Evolutionary conservation across 2,113 vertebrate genomes (phyloP), one percentile per base, ranked within the genome.

Genomic region (Tichodroma muraria): DNA sequence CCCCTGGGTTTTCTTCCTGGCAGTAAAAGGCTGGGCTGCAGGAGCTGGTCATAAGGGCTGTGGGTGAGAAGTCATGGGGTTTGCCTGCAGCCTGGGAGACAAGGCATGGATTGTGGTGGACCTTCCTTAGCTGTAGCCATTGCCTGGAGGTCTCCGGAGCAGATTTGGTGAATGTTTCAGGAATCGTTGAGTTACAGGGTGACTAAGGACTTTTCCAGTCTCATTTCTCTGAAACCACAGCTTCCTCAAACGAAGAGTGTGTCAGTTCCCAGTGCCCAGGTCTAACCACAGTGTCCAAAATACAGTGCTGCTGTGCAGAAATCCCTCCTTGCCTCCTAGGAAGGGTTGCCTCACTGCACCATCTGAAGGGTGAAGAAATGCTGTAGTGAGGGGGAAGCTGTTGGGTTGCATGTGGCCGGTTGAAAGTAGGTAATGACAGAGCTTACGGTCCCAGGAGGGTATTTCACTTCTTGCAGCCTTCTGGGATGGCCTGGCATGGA

Each of bases 221-320:
- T 90, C 35, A 1, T 92, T 96, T 80, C 82, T 83, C 82, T 69
- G 6, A 70, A 83, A 91, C 95, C 85, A 1, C 94, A 94, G 75
- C 87, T 96, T 96, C 93, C 93, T 89, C 65, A 44, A 79, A 85
- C 0, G 8, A 64, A 77, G 69, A 96, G 80, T 6, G 21, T 89
- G 80, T 86, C 4, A 2, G 72, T 93, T 89, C 61, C 75, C 66
- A 64, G 52, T 57, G 50, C 72, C 56, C 53, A 68, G 64, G 37
- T 69, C 84, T 94, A 73, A 95, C 96, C 80, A 63, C 54, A 1
- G 35, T 50, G 73, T 87, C 75, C 1, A 40, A 72, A 91, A 80
- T 64, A 35, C 5, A 0, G 0, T 84, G 90, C 69, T 72, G 53
- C 70, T 1, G 0, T 84, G 90, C 88, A 80, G 95, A 95, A 96